Percentiles rank a stretch among this genome's conserved stretches.
phyloP scores from a whole-genome alignment of 2,113 vertebrate species.

The Rhinogobius similis region DNA sequence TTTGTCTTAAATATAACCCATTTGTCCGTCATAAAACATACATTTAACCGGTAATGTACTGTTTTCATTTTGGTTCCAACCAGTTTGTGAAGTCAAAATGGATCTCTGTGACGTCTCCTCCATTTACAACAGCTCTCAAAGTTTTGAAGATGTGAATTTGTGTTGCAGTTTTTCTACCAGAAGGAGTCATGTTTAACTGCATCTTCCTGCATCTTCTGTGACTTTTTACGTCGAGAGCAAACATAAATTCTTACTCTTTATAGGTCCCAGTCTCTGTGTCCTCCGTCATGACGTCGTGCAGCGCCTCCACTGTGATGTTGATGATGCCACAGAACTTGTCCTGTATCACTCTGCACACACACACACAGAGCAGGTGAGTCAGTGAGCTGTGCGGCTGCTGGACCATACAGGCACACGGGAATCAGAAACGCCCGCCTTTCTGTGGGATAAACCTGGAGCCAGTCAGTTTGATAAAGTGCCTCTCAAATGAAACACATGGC shows the following conservation, averaged over 20 bases:
- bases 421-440: background rate
- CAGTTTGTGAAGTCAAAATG: too few relatives aligned
- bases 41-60: too few relatives aligned
- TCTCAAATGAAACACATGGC: constrained; percentile 26
- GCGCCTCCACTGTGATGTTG: constrained; percentile 90
- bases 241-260: constrained; percentile 86
- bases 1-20: too few relatives aligned
- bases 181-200: background rate
- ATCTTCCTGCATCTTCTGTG: background rate
- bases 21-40: too few relatives aligned
- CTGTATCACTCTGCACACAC: constrained; percentile 86
- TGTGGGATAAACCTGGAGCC: constrained; percentile 9
- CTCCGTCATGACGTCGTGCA: constrained; percentile 97
- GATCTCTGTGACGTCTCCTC: background rate
- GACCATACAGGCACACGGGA: constrained; percentile 4
- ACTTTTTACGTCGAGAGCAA: background rate
- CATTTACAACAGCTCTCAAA: background rate
- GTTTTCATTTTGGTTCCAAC: too few relatives aligned
- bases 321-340: constrained; percentile 98
- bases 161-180: background rate
- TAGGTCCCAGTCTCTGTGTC: constrained; percentile 90
- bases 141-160: background rate
- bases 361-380: constrained; percentile 21
- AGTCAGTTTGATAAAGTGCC: constrained; percentile 23
- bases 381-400: constrained; percentile 10